These are phyloP conservation scores for Gobio occitaniae DNA, from an alignment of 2,797 vertebrate species.

Conservation along the genomic window DNA sequence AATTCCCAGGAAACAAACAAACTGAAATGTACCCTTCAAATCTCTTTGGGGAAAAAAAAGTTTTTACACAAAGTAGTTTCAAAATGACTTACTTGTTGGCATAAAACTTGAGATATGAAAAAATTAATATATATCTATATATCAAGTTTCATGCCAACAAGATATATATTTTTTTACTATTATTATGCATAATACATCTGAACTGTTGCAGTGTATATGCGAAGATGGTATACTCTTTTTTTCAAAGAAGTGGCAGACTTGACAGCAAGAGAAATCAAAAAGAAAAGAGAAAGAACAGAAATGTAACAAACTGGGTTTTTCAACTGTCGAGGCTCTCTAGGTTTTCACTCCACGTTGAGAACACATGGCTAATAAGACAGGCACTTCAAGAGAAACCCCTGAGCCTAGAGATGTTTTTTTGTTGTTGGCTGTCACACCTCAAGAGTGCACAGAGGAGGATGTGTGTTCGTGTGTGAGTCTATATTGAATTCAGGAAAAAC, in stretches of 20 bases:
- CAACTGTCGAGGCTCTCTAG: not conserved
- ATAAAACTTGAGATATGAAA: too few species aligned
- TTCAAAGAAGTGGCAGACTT: not conserved
- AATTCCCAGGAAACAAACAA: not conserved
- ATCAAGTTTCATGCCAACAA: too few species aligned
- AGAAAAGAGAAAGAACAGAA: slow-evolving; percentile 22
- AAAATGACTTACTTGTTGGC: not conserved
- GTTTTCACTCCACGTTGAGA: not conserved
- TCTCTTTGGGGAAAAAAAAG: not conserved
- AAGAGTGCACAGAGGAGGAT: not conserved
- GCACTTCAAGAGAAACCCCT: slow-evolving; percentile 23
- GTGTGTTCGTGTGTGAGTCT: not conserved
- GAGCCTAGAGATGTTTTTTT: slow-evolving; percentile 12
- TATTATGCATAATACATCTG: not conserved
- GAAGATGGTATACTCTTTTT: not conserved
- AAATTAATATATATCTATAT: too few species aligned
- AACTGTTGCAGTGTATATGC: not conserved
- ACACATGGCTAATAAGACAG: slow-evolving; percentile 36
- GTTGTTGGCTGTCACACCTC: slow-evolving; percentile 20
- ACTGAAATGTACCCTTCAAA: not conserved
- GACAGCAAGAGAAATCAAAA: slow-evolving; percentile 1
- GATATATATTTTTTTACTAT: too few species aligned
- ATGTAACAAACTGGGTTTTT: slow-evolving; percentile 8
- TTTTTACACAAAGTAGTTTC: not conserved
- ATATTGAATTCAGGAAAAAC: not conserved